Evolutionary conservation across 2,888 invertebrate species (phyloP), one percentile per base, ranked within the genome.

Genomic region (Cheilosia vulpina): DNA sequence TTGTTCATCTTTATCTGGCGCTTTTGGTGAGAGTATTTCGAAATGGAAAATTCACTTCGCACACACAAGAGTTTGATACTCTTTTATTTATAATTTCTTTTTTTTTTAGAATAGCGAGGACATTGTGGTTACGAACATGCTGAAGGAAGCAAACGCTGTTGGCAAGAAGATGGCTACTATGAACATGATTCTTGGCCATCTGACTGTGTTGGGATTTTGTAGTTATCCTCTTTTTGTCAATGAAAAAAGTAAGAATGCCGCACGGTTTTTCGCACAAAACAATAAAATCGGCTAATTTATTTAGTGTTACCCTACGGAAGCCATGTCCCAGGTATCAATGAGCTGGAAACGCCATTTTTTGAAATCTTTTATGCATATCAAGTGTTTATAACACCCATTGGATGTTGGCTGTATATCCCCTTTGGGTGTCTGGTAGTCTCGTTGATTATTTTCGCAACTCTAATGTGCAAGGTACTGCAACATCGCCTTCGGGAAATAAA

Each of bases 401-500:
- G 90, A 43, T 91, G 90, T 63, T 90, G 89, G 87, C 90, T 91
- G 90, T 91, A 90, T 45, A 90, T 90, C 62, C 89, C 90, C 2
- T 90, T 89, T 34, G 87, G 89, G 2, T 90, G 89, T 73, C 83
- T 90, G 47, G 87, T 91, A 41, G 89, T 90, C 15, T 88, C 90
- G 7, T 88, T 89, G 63, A 90, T 90, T 2, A 82, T 90, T 43
- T 90, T 90, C 62, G 90, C 88, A 43, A 90, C 89, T 15, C 85
- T 89, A 4, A 89, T 90, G 89, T 89, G 89, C 17, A 87, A 87
- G 0, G 89, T 90, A 17, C 43, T 90, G 63, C 90, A 90, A 41
- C 83, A 90, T 73, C 89, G 90, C 45, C 65, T 91, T 7, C 77
- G 83, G 5, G 87, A 82, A 31, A 13, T 90, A 34, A 79, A 87